Evolutionary conservation across 2,113 vertebrate species (phyloP).

Genomic region (Pycnonotus jocosus): DNA sequence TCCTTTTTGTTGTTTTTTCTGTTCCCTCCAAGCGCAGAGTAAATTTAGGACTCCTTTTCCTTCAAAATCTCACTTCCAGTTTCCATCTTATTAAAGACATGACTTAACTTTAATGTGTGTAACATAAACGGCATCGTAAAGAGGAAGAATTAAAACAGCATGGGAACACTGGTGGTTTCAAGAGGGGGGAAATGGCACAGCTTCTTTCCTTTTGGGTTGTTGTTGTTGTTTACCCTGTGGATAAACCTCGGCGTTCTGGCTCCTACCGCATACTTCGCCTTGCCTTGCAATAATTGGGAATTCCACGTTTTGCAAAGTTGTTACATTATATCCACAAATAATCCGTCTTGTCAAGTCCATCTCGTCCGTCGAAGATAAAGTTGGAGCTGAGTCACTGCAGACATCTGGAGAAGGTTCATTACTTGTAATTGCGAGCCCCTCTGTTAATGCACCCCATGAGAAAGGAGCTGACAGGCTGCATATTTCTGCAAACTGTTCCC

Average conservation of each 20-base stretch:
- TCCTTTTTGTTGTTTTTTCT: constrained; percentile 67
- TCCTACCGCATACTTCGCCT: constrained; percentile 32
- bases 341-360: constrained; percentile 77
- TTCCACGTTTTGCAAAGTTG: constrained; percentile 60
- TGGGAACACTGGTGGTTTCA: constrained; percentile 51
- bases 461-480: constrained; percentile 85
- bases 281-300: constrained; percentile 58
- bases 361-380: constrained; percentile 69
- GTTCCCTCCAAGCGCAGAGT: neutral
- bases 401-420: constrained; percentile 90
- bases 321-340: constrained; percentile 69
- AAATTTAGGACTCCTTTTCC: constrained; percentile 60
- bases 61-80: constrained; percentile 75
- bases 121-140: constrained; percentile 76
- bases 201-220: constrained; percentile 53
- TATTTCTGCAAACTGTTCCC: constrained; percentile 92
- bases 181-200: constrained; percentile 29
- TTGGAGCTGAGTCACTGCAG: constrained; percentile 77
- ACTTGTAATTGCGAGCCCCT: constrained; percentile 88
- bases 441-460: constrained; percentile 83
- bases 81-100: constrained; percentile 77
- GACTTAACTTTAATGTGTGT: constrained; percentile 78
- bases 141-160: constrained; percentile 73
- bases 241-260: neutral
- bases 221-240: constrained; percentile 61